Evolutionary conservation across 1,140 invertebrate species (phyloP).

Genomic region (Centruroides sculpturatus): DNA sequence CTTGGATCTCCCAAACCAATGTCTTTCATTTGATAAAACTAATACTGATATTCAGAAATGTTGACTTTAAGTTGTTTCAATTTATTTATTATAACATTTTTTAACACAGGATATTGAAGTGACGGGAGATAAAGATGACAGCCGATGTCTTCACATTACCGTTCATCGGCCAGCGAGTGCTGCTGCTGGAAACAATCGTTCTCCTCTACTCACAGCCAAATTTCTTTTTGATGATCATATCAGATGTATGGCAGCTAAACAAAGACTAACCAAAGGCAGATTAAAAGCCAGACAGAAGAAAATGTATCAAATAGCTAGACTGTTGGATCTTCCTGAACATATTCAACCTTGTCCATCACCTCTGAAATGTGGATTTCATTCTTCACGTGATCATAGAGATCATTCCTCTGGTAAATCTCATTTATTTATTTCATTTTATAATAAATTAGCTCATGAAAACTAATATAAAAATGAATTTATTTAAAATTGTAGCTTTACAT

Average conservation of each 20-base stretch:
- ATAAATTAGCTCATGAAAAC: no score
- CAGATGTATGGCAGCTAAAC: conserved; percentile 48
- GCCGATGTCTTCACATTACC: conserved; percentile 84
- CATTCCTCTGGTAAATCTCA: neutral
- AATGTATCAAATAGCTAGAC: conserved; percentile 81
- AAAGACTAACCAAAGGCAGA: conserved; percentile 65
- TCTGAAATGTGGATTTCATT: conserved; percentile 27
- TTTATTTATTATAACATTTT: no score
- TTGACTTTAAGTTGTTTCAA: no score
- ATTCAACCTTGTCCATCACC: conserved; percentile 40
- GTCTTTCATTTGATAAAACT: no score
- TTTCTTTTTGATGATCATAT: conserved; percentile 99
- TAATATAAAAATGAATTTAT: neutral
- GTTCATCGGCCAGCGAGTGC: conserved; percentile 67
- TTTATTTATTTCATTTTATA: neutral
- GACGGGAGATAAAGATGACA: conserved; percentile 87
- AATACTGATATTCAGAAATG: no score
- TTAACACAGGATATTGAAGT: conserved; percentile 44
- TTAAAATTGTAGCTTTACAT: conserved; percentile 7
- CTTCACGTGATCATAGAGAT: neutral
- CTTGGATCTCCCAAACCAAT: no score
- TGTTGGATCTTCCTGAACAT: conserved; percentile 63
- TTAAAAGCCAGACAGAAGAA: conserved; percentile 90
- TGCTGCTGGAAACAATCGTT: conserved; percentile 23
- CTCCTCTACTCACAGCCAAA: conserved; percentile 54